These are phyloP conservation scores for Drosophila stalkeri DNA, from an alignment of 2,888 invertebrate species.

Conservation along the genomic window DNA sequence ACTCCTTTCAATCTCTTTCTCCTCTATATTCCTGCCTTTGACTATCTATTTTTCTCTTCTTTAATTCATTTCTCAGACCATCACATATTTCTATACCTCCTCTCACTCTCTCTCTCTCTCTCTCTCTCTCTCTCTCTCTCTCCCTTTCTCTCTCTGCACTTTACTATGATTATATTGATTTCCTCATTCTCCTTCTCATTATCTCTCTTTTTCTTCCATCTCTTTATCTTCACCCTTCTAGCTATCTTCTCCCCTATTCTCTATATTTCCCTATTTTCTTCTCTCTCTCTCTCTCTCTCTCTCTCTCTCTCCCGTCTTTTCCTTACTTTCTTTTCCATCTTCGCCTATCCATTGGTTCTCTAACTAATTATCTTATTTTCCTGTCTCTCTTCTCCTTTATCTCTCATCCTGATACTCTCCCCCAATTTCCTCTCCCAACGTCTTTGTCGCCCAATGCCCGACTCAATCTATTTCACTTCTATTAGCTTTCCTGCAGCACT, in stretches of 20 bases:
- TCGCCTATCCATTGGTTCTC: background rate
- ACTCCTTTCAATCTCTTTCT: background rate
- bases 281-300: background rate
- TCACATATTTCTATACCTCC: too few relatives aligned
- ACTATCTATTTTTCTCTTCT: background rate
- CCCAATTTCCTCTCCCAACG: background rate
- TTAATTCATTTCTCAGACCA: too few relatives aligned
- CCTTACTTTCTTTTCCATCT: background rate
- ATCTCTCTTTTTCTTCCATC: background rate
- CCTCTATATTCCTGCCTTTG: background rate
- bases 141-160: background rate
- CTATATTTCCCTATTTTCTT: background rate
- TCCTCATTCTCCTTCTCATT: background rate
- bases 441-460: background rate
- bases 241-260: background rate
- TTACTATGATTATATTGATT: background rate
- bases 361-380: background rate
- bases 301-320: background rate
- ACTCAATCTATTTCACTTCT: background rate
- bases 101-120: too few relatives aligned
- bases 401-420: background rate
- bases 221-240: background rate
- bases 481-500: conserved; percentile 1
- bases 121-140: background rate
- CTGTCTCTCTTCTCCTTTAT: background rate